A percentile compares a stretch with the other conserved stretches of the same genome.
These are phyloP conservation scores for Passer montanus DNA, from an alignment of 2,113 vertebrate species.

Conservation along the genomic window DNA sequence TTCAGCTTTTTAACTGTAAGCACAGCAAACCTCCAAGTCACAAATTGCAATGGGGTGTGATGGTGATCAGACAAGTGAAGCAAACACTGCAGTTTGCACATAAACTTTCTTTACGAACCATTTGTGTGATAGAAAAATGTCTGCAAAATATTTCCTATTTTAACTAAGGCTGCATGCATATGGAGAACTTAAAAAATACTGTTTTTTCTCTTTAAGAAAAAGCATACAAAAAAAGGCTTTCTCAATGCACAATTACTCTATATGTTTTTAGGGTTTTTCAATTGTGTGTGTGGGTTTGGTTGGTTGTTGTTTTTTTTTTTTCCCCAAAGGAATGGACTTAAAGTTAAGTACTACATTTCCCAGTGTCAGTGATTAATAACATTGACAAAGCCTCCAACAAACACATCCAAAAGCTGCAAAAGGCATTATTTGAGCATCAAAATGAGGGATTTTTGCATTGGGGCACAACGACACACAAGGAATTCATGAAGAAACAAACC, in stretches of 20 bases:
- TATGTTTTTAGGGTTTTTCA: neutral
- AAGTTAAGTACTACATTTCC: neutral
- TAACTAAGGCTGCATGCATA: neutral
- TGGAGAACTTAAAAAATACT: neutral
- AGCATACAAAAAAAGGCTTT: neutral
- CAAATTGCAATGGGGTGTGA: neutral
- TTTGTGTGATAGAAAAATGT: neutral
- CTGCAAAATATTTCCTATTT: neutral
- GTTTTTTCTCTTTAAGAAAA: neutral
- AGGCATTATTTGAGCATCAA: neutral
- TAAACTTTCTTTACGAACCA: neutral
- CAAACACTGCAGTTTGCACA: neutral
- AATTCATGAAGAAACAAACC: slow-evolving; percentile 7
- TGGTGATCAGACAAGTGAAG: neutral
- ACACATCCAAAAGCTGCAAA: neutral
- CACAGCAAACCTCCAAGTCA: neutral
- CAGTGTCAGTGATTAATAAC: neutral
- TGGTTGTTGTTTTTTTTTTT: no score
- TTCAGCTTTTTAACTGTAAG: neutral
- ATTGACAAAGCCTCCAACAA: neutral
- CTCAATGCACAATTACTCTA: neutral
- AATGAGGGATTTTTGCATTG: neutral
- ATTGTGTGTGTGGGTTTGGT: neutral
- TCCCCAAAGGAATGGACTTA: neutral
- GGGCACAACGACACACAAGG: neutral